Percentiles rank a stretch among this genome's conserved stretches.
phyloP scores from a whole-genome alignment of 92 coral and sea anemone species.

The Hydrozoanthus gracilis region DNA sequence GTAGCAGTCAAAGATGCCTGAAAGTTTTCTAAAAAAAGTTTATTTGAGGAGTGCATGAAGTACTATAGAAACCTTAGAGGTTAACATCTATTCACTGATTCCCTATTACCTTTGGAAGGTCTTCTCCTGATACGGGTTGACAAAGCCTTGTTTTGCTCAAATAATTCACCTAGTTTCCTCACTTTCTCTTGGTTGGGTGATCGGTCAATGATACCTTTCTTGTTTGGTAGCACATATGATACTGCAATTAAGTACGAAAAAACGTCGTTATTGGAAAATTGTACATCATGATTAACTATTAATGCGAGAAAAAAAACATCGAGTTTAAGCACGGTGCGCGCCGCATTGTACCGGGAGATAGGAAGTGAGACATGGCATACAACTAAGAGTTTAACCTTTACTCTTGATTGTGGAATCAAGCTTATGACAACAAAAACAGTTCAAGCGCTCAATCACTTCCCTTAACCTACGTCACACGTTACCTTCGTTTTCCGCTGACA shows the following conservation, averaged over 20 bases:
- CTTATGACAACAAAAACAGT: too few relatives aligned
- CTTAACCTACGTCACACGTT: too few relatives aligned
- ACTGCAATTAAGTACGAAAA: neutral
- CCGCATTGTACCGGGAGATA: too few relatives aligned
- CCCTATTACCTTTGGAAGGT: conserved; percentile 22
- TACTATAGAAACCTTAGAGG: neutral
- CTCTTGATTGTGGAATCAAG: too few relatives aligned
- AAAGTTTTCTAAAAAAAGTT: too few relatives aligned
- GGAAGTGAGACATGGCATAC: too few relatives aligned
- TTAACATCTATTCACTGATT: neutral
- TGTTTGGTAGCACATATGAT: neutral
- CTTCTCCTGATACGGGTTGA: neutral
- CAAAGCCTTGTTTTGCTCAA: conserved; percentile 15
- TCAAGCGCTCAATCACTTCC: too few relatives aligned
- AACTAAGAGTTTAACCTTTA: too few relatives aligned
- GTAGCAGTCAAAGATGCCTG: too few relatives aligned
- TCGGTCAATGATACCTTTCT: neutral
- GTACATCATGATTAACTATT: neutral
- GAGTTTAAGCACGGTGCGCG: too few relatives aligned
- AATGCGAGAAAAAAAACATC: too few relatives aligned
- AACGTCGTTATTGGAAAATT: neutral
- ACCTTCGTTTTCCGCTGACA: too few relatives aligned
- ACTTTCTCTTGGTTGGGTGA: conserved; percentile 19
- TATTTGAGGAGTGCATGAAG: neutral
- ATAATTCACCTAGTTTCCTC: conserved; percentile 30